Percentiles rank a stretch among this genome's conserved stretches.
Evolutionary conservation across 2,888 invertebrate genomes (phyloP).

Genomic region (Oligia strigilis): DNA sequence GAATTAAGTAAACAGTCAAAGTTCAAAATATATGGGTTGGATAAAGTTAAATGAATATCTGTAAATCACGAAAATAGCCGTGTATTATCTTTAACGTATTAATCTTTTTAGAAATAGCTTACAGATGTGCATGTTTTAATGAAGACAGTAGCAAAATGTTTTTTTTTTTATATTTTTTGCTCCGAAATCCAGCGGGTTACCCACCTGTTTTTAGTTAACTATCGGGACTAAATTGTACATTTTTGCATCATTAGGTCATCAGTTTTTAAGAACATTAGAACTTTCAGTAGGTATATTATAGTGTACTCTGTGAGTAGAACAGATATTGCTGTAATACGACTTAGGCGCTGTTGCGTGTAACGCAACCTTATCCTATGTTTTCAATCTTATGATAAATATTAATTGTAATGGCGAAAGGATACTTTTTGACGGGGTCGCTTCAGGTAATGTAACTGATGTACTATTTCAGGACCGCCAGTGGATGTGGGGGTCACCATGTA

Average conservation of each 20-base stretch:
- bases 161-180: background rate
- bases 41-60: background rate
- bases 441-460: slow-evolving; percentile 76
- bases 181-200: background rate
- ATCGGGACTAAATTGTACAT: background rate
- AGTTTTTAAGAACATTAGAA: no score
- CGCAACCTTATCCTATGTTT: background rate
- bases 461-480: slow-evolving; percentile 93
- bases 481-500: slow-evolving; percentile 95
- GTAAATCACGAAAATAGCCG: background rate
- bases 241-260: background rate
- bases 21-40: background rate
- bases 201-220: background rate
- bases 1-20: background rate
- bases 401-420: slow-evolving; percentile 18
- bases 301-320: background rate
- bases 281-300: no score
- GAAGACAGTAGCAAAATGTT: background rate
- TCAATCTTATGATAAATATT: slow-evolving; percentile 5
- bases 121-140: slow-evolving; percentile 1
- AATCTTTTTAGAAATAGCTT: background rate
- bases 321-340: background rate
- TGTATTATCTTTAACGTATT: background rate
- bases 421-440: slow-evolving; percentile 43
- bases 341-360: background rate